Base-by-base conservation (phyloP, 2,888 invertebrate genomes). In the Trichopoda pennipes region DNA sequence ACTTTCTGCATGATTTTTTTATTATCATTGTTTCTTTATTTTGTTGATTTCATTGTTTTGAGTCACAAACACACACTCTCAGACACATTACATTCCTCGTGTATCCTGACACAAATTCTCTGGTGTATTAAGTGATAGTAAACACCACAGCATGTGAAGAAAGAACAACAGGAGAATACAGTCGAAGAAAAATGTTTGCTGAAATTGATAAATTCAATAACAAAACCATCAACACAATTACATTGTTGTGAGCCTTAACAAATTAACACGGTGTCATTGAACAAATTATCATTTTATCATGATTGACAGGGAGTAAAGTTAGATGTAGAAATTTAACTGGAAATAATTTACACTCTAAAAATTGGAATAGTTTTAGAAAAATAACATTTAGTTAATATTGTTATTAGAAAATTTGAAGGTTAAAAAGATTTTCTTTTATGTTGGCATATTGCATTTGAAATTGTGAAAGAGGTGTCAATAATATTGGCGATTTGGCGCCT, bases 71-170 rank as follows among this genome's bases (percentile, higher is more conserved):
- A 35, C 44, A 69, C 14, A 56, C 51, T 55, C 35, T 32, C 42
- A 17, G 10, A 8, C 7, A 17, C 16, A 55, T 63, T 28, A 55
- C 32, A 49, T 23, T 73, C 8, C 55, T 74, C 23, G 53, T 47
- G 73, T 73, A 79, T 74, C 79, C 73, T 79, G 79, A 73, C 79
- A 79, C 79, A 79, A 79, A 79, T 74, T 79, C 73, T 68, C 68
- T 79, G 79, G 79, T 74, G 79, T 73, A 68, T 79, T 79, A 74
- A 79, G 73, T 79, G 79, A 79, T 73, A 79, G 79, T 79, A 73
- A 79, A 79, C 56, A 66, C 60, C 78, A 79, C 56, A 72, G 44
- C 72, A 79, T 72, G 72, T 78, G 72, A 58, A 21, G 28, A 76
- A 21, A 16, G 35, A 17, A 72, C 42, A 23, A 32, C 32, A 53